Base-by-base conservation (phyloP, 2,888 invertebrate genomes). In the Fragum sueziense region DNA sequence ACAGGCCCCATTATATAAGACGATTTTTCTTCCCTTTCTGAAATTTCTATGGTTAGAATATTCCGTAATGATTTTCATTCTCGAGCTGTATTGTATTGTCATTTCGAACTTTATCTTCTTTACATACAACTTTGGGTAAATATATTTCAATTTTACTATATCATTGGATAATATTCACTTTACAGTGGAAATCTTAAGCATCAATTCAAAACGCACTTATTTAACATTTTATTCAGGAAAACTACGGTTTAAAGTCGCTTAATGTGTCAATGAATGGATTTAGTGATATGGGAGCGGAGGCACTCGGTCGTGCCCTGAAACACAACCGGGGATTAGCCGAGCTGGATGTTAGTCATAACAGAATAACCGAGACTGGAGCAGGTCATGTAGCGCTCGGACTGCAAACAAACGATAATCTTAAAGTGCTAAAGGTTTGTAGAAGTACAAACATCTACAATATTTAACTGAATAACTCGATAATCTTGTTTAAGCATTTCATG, bases 211-310 rank as follows among this genome's bases (percentile, higher is more conserved):
- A 54, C 22, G 54, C 54, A 54, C n/a, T 54, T 54, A n/a, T 57
- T 22, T 57, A n/a, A 22, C 25, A 17, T 1, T 57, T n/a, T n/a
- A n/a, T 71, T 3, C 80, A 91, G 91, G 91, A 91, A 81, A 92
- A 92, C 73, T 89, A 88, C 71, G 91, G 91, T 6, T 81, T 92
- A 33, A 88, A 88, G 70, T 84, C 81, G 34, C 70, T 92, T 34
- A 88, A 90, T 78, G 86, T 92, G 25, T 78, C 88, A 1, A 91
- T 91, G 92, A 92, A 92, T 80, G 92, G 92, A 0, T 86, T 92
- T 47, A 88, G 88, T 29, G 74, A 84, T 20, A 88, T 88, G 14
- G 92, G 92, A 7, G 89, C 91, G 6, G 84, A 85, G 61, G 88
- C 89, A 0, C 85, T 92, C 70, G 91, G 91, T 0, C 82, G 88